Percentiles rank a stretch among this genome's conserved stretches.
Evolutionary conservation across 2,113 vertebrate species (phyloP).

Genomic region (Myrmecophaga tridactyla): DNA sequence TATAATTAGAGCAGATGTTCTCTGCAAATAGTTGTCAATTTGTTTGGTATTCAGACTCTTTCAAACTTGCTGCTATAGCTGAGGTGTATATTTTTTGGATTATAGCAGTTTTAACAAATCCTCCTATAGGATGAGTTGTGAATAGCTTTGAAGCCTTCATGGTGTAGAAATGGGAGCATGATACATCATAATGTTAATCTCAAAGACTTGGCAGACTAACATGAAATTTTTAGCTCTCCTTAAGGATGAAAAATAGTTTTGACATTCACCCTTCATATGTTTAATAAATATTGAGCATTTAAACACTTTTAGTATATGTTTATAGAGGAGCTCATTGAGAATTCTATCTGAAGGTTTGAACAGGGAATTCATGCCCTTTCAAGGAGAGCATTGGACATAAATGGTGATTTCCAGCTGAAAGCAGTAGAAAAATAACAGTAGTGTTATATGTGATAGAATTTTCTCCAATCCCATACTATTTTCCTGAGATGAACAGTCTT

Average conservation of each 20-base stretch:
- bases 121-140: background rate
- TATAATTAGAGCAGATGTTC: constrained; percentile 30
- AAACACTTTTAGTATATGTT: constrained; percentile 22
- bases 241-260: constrained; percentile 54
- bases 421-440: constrained; percentile 27
- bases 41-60: constrained; percentile 14
- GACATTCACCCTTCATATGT: constrained; percentile 32
- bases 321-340: constrained; percentile 5
- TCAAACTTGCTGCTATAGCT: constrained; percentile 31
- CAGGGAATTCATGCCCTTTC: constrained; percentile 49
- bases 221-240: constrained; percentile 64
- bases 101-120: constrained; percentile 50
- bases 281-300: constrained; percentile 46
- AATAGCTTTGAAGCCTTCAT: constrained; percentile 21
- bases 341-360: constrained; percentile 39
- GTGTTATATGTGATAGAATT: constrained; percentile 7
- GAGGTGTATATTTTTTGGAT: constrained; percentile 68
- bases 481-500: background rate
- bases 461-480: background rate
- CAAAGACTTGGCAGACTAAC: constrained; percentile 26
- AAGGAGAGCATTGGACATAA: background rate
- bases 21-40: constrained; percentile 26
- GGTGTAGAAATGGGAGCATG: background rate
- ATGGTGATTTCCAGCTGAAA: constrained; percentile 35
- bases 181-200: constrained; percentile 23